Evolutionary conservation across 2,797 vertebrate genomes (phyloP), one percentile per base, ranked within the genome.

Genomic region (Sebastes diploproa): DNA sequence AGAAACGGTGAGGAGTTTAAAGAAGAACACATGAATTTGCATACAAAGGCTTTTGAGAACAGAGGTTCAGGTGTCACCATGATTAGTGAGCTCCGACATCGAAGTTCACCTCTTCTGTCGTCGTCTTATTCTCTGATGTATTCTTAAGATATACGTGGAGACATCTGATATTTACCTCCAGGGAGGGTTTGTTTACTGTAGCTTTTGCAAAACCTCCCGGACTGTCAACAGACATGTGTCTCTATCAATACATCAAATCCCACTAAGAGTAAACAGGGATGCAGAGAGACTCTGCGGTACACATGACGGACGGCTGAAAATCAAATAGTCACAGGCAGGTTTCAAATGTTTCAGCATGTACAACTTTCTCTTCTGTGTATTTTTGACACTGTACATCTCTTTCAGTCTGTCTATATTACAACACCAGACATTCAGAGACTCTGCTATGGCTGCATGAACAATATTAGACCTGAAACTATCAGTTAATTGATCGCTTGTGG

Each of bases 121-220:
- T 36, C 30, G 2, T 34, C 29, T 5, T 32, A 6, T 66, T 32
- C 50, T 58, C 27, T 4, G 2, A 18, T 80, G 60, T 89, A 86
- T 58, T 70, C 12, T 11, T 18, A 63, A 56, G 55, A 18, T 73
- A 56, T 82, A 55, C 75, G 59, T 77, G 12, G 32, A 75, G 74
- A 71, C n/a, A 22, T 38, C 34, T 7, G 2, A 27, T 72, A 71
- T 91, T 89, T 89, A 86, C 76, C 59, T 78, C 42, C 29, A 77
- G 77, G 92, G 90, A 88, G 89, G 84, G 69, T 86, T 89, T 89
- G 78, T 91, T 89, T 86, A 83, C 56, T 64, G 58, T 56, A 11
- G 70, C 23, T 5, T 72, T 27, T 18, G 9, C 20, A 25, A 81
- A 86, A 70, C 83, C 78, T 88, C 87, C 82, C 76, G 30, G 55